A percentile compares a stretch with the other conserved stretches of the same genome.
phyloP scores from a whole-genome alignment of 2,797 vertebrate species.

The Clarias platycephalus region DNA sequence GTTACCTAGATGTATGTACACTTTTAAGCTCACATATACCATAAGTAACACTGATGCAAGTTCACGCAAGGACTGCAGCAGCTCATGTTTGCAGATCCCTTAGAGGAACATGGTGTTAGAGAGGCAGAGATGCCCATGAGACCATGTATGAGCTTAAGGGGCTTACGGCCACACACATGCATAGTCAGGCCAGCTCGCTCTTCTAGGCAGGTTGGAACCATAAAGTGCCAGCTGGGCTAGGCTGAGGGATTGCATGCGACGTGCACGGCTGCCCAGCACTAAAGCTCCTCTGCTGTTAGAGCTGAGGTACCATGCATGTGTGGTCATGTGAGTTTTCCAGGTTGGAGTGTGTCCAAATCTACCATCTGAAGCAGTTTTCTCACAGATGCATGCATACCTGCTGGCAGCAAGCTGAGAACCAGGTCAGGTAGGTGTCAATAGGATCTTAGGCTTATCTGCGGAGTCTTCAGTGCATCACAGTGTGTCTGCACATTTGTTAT shows the following conservation, averaged over 20 bases:
- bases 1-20: not conserved
- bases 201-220: slow-evolving; percentile 45
- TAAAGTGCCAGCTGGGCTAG: slow-evolving; percentile 72
- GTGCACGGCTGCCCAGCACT: slow-evolving; percentile 67
- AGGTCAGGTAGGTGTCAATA: slow-evolving; percentile 60
- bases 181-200: slow-evolving; percentile 43
- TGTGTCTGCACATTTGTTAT: slow-evolving; percentile 5
- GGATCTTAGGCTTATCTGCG: slow-evolving; percentile 50
- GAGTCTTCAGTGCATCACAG: slow-evolving; percentile 31
- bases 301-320: slow-evolving; percentile 26
- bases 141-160: slow-evolving; percentile 51
- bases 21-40: not conserved
- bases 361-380: slow-evolving; percentile 37
- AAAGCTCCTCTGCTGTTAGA: slow-evolving; percentile 46
- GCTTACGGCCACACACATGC: slow-evolving; percentile 46
- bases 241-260: slow-evolving; percentile 75
- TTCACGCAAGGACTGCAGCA: slow-evolving; percentile 33
- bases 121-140: slow-evolving; percentile 45
- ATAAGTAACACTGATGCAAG: slow-evolving; percentile 29
- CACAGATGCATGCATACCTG: slow-evolving; percentile 45
- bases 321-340: slow-evolving; percentile 48
- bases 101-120: slow-evolving; percentile 37
- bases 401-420: slow-evolving; percentile 51
- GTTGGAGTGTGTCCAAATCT: slow-evolving; percentile 42
- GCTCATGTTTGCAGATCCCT: slow-evolving; percentile 24